Evolutionary conservation across 2,797 vertebrate species (phyloP).

Genomic region (Onychomys arenicola): DNA sequence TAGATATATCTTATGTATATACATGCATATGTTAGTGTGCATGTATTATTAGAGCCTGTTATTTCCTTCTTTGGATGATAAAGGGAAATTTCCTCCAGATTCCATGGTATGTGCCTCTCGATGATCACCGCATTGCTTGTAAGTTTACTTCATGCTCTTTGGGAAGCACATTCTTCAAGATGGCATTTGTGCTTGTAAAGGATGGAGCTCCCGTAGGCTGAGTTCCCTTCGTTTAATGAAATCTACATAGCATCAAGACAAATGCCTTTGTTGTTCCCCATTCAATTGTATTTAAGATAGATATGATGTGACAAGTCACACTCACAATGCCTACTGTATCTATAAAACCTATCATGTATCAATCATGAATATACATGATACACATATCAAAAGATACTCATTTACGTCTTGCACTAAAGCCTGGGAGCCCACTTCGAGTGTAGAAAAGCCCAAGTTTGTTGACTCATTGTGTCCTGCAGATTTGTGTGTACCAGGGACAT

Average conservation of each 20-base stretch:
- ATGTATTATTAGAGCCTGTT: constrained; percentile 59
- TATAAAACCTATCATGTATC: constrained; percentile 20
- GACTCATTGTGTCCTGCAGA: background rate
- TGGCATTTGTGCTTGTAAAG: constrained; percentile 38
- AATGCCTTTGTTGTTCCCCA: constrained; percentile 18
- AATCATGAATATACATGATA: background rate
- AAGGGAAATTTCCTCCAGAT: constrained; percentile 61
- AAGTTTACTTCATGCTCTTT: constrained; percentile 63
- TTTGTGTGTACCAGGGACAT: background rate
- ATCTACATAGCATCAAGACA: background rate
- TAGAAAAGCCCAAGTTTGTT: background rate
- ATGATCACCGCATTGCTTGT: constrained; percentile 61
- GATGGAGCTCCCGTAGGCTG: background rate
- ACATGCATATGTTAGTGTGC: background rate
- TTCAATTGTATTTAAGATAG: constrained; percentile 55
- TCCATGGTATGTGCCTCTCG: constrained; percentile 67
- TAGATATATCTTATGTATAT: background rate
- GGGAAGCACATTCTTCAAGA: constrained; percentile 62
- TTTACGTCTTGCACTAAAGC: constrained; percentile 24
- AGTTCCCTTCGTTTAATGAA: constrained; percentile 17
- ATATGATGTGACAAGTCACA: constrained; percentile 28
- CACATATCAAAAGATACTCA: background rate
- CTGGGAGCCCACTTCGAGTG: constrained; percentile 51
- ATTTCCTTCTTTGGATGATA: constrained; percentile 58
- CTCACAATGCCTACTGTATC: constrained; percentile 26